A percentile compares a stretch with the other conserved stretches of the same genome.
These are phyloP conservation scores for Heteromormyrus szaboi DNA, from an alignment of 2,797 vertebrate species.

Conservation along the genomic window DNA sequence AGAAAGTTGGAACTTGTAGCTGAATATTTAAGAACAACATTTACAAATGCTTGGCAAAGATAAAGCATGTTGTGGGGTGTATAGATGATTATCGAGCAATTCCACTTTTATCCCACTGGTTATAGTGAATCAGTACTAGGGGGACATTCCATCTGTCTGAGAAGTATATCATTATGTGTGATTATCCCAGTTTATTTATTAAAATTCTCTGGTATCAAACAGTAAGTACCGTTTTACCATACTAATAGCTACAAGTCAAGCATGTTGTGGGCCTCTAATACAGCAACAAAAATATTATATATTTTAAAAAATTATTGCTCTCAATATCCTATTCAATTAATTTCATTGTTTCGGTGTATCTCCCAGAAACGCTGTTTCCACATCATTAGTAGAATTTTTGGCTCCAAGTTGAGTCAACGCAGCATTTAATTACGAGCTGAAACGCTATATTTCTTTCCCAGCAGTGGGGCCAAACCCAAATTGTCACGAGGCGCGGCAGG, in stretches of 20 bases:
- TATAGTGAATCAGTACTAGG: background rate
- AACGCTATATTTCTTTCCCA: background rate
- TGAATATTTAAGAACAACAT: background rate
- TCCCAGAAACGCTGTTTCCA: background rate
- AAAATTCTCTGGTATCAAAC: background rate
- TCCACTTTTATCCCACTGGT: background rate
- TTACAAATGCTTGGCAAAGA: background rate
- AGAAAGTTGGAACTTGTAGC: background rate
- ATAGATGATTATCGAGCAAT: background rate
- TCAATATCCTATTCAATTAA: background rate
- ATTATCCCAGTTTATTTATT: background rate
- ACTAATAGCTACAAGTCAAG: background rate
- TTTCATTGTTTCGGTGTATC: background rate
- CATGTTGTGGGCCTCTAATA: background rate
- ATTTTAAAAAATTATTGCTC: background rate
- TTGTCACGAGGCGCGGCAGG: background rate
- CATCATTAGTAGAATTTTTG: conserved; percentile 10
- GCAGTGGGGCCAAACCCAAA: background rate
- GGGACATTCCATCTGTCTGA: background rate
- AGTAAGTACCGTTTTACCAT: background rate
- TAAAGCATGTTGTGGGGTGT: background rate
- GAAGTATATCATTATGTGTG: background rate
- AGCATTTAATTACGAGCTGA: background rate
- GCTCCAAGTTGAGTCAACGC: background rate
- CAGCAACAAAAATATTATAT: background rate